Percentiles rank a stretch among this genome's conserved stretches.
Conservation (phyloP, 2,113 vertebrate genomes). For the Cranoglanis bouderius region DNA sequence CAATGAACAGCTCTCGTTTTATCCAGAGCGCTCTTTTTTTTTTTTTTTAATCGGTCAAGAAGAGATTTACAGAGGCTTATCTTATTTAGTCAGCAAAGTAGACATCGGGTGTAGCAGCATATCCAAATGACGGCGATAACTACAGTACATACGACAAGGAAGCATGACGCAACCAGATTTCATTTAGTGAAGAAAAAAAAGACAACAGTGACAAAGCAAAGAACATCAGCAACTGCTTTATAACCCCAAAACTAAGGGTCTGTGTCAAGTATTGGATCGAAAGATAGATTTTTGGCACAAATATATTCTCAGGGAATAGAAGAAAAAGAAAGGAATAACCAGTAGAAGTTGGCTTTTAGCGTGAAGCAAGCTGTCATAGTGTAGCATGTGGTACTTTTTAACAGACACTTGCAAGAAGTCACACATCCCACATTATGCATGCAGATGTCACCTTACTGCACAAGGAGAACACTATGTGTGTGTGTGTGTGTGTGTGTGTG, state of each 20-base stretch:
- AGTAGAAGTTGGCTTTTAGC: background rate
- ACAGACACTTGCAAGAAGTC: background rate
- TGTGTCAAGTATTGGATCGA: background rate
- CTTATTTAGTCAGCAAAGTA: background rate
- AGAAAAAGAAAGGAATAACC: background rate
- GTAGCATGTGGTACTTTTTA: background rate
- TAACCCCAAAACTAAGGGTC: background rate
- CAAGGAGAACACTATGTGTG: background rate
- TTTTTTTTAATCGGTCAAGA: background rate
- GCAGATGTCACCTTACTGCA: background rate
- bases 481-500: background rate
- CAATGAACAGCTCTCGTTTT: background rate
- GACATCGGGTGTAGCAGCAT: background rate
- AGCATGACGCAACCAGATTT: background rate
- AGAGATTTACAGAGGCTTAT: conserved; percentile 11
- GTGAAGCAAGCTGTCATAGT: background rate
- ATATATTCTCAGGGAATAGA: background rate
- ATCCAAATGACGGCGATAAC: background rate
- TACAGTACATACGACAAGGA: background rate
- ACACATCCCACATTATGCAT: background rate
- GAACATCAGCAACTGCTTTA: background rate
- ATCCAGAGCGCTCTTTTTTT: background rate
- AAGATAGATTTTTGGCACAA: background rate
- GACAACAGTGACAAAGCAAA: no score
- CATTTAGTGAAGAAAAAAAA: no score